phyloP scores from a whole-genome alignment of 2,888 invertebrate species.

The Callosobruchus maculatus region DNA sequence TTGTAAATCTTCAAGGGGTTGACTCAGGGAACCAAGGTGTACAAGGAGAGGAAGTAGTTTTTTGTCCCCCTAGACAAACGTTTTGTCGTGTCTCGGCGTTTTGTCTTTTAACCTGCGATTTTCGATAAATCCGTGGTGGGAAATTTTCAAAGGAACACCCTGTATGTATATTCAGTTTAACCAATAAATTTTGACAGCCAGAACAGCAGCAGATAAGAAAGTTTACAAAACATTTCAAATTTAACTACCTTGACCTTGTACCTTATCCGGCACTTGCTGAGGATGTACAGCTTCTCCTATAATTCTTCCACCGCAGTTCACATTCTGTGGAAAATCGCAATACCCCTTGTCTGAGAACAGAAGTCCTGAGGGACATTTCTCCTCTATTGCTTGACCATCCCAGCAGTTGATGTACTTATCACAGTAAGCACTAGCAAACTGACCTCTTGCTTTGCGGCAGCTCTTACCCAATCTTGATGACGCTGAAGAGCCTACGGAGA shows the following conservation, averaged over 20 bases:
- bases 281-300: constrained; percentile 20
- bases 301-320: constrained; percentile 56
- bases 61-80: no score
- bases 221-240: no score
- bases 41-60: no score
- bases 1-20: no score
- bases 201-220: no score
- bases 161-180: no score
- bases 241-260: background rate
- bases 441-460: constrained; percentile 56
- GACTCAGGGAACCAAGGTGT: no score
- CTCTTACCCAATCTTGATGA: constrained; percentile 15
- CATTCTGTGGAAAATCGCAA: constrained; percentile 64
- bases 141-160: no score
- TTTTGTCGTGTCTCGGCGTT: no score
- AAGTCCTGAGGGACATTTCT: constrained; percentile 62
- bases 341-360: constrained; percentile 57
- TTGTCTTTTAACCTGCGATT: no score
- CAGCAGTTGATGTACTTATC: constrained; percentile 68
- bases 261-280: background rate
- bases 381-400: constrained; percentile 65
- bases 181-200: no score
- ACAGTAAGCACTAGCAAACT: constrained; percentile 61
- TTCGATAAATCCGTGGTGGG: no score
- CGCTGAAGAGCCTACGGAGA: background rate